phyloP scores from a whole-genome alignment of 53 echinoderm and acorn worm species.

The Apostichopus leukothele region DNA sequence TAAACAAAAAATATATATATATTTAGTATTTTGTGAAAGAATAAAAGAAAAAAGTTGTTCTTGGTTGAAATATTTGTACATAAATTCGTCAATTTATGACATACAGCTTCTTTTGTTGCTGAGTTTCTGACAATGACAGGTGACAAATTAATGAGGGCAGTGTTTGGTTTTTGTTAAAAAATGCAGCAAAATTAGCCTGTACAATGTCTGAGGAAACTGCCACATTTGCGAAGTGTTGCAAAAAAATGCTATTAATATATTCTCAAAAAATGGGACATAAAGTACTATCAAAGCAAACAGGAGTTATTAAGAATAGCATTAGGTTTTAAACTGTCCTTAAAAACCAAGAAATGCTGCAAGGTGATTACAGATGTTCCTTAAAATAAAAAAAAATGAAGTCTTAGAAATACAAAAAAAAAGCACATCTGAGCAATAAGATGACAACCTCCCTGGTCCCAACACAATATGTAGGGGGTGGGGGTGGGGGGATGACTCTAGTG shows the following conservation, averaged over 20 bases:
- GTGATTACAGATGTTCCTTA: no score
- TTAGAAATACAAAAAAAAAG: no score
- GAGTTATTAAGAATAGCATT: no score
- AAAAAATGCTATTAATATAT: neutral
- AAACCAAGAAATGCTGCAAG: no score
- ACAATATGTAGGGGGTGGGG: no score
- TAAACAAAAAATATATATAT: neutral
- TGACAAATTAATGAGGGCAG: neutral
- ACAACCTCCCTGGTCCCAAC: no score
- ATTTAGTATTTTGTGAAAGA: neutral
- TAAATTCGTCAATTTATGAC: neutral
- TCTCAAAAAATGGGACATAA: neutral
- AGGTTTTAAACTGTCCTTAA: no score
- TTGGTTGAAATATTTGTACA: neutral
- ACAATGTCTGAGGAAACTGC: neutral
- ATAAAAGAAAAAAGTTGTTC: neutral
- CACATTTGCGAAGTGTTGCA: neutral
- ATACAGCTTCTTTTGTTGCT: neutral
- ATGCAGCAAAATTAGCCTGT: neutral
- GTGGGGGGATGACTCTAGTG: no score
- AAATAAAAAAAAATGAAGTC: no score
- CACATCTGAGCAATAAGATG: no score
- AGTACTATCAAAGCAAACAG: no score
- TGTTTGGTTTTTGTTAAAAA: neutral
- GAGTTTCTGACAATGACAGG: neutral